Conservation (phyloP, 2,888 invertebrate genomes). For the Agrilus cyanescens region DNA sequence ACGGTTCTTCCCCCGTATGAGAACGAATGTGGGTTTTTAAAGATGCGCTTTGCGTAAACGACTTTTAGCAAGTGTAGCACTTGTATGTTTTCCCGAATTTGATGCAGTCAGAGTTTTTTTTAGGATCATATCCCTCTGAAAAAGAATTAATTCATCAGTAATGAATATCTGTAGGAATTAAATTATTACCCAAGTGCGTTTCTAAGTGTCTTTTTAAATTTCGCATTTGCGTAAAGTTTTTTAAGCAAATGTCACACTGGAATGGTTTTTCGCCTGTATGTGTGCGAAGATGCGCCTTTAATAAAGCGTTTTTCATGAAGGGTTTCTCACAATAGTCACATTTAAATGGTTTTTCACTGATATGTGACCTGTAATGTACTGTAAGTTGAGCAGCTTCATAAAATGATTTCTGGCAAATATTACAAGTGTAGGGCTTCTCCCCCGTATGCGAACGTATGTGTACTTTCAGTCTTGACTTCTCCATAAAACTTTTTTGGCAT, state of each 20-base stretch:
- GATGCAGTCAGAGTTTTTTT: no score
- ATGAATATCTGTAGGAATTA: no score
- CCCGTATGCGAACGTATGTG: constrained; percentile 18
- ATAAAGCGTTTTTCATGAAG: constrained; percentile 20
- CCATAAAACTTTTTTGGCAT: constrained; percentile 17
- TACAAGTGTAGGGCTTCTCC: constrained; percentile 20
- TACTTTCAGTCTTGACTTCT: constrained; percentile 15
- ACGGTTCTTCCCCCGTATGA: constrained; percentile 17
- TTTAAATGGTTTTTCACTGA: constrained; percentile 17
- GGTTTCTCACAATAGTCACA: constrained; percentile 20
- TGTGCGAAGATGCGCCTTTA: constrained; percentile 21
- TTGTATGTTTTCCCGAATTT: constrained; percentile 3
- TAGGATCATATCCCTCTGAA: no score
- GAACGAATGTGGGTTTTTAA: constrained; percentile 18
- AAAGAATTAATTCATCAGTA: no score
- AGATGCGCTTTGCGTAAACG: constrained; percentile 14
- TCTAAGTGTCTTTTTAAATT: constrained; percentile 22
- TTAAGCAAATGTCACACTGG: constrained; percentile 20
- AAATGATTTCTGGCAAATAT: constrained; percentile 22
- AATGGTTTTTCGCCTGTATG: constrained; percentile 25
- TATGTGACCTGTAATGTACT: constrained; percentile 22
- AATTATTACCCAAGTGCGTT: constrained; percentile 10
- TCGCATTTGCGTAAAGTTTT: constrained; percentile 20
- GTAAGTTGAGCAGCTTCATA: constrained; percentile 19
- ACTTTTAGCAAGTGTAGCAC: constrained; percentile 18